Evolutionary conservation across 2,888 invertebrate species (phyloP), one percentile per base, ranked within the genome.

Genomic region (Leucania comma): DNA sequence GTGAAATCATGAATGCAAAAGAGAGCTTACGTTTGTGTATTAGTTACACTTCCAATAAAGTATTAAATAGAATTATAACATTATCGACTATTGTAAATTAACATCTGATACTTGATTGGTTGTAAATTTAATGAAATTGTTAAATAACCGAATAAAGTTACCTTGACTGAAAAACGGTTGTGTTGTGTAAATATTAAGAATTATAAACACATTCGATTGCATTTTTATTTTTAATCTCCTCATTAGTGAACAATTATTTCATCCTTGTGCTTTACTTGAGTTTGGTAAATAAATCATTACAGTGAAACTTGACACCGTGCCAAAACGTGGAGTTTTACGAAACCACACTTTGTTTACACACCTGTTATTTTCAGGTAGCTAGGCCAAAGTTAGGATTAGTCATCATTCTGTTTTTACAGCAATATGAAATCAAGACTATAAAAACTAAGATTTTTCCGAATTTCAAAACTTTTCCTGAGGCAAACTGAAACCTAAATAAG

Each of bases 321-420:
- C 92, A 92, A 89, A 75, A 80, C 64, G 68, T 80, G 62, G 64
- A 72, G 72, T 83, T 87, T 85, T 82, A 83, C 80, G 83, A 88
- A 82, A 29, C 54, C 72, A 59, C 82, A 74, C 75, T 79, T 86
- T 90, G 90, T 90, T 91, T 91, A 90, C 85, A 80, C 88, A 88
- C 90, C 89, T 87, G 88, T 85, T 90, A 90, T 91, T 92, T 92
- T 91, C 93, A 94, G 93, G 92, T 92, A 93, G 92, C 89, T 92
- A 87, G 78, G 82, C 78, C 89, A 89, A 91, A 90, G 88, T 87
- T 82, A 72, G 65, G 58, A 79, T 88, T 84, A 89, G 76, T 87
- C 88, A 89, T 75, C 26, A 61, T 59, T 71, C 62, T 10, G 22
- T 59, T 68, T 68, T 66, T 51, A 66, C n/a, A 50, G 20, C 4